phyloP scores from a whole-genome alignment of 2,888 invertebrate species.

The Nephrotoma guestfalica region DNA sequence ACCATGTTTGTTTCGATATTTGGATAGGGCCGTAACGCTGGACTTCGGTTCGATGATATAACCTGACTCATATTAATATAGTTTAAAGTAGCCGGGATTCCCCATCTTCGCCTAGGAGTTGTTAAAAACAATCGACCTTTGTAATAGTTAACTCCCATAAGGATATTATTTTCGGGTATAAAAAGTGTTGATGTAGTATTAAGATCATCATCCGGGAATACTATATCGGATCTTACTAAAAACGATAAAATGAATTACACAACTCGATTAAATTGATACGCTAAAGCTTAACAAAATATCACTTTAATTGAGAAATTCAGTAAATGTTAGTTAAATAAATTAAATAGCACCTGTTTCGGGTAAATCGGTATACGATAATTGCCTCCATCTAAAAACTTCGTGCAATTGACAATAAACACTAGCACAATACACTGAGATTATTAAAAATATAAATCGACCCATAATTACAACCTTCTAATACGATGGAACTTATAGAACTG shows the following conservation, averaged over 20 bases:
- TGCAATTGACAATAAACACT: not conserved
- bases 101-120: constrained; percentile 51
- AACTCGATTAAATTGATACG: not conserved
- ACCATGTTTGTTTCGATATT: constrained; percentile 20
- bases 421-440: not conserved
- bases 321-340: not conserved
- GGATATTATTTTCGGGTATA: constrained; percentile 29
- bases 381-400: not conserved
- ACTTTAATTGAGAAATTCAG: not conserved
- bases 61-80: constrained; percentile 23
- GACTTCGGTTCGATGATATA: constrained; percentile 15
- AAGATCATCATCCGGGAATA: not conserved
- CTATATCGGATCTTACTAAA: not conserved
- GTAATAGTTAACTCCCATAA: constrained; percentile 27
- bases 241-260: not conserved
- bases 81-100: constrained; percentile 48
- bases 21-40: constrained; percentile 28
- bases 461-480: not conserved
- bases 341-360: not conserved
- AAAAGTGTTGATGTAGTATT: not conserved
- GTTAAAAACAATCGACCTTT: constrained; percentile 51
- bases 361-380: not conserved
- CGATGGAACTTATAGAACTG: not conserved
- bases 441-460: not conserved
- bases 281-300: not conserved